Conservation (phyloP, 2,888 invertebrate genomes). For the Trissolcus brochymenae region DNA sequence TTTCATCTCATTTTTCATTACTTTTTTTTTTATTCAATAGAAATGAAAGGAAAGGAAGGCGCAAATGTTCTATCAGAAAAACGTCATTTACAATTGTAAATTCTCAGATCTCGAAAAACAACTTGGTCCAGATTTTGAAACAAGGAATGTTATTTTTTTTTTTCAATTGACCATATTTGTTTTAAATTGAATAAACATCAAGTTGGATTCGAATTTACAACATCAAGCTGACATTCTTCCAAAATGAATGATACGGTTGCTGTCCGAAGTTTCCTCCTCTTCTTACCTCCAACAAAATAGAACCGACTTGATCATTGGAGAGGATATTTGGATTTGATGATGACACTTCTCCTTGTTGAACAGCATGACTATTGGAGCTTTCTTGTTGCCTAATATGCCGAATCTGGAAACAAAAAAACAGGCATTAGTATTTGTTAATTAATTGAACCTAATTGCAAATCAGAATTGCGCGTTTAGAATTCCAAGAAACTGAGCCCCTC, state of each 20-base stretch:
- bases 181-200: no score
- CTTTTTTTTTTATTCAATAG: no score
- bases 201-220: no score
- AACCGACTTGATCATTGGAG: slow-evolving; percentile 84
- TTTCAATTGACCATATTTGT: no score
- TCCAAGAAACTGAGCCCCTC: not conserved
- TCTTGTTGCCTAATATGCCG: slow-evolving; percentile 82
- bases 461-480: not conserved
- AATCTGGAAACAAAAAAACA: slow-evolving; percentile 78
- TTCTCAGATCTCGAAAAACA: slow-evolving; percentile 9
- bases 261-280: not conserved
- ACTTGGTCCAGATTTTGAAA: no score
- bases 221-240: no score
- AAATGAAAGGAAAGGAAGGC: not conserved
- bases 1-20: no score
- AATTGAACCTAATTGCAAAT: no score
- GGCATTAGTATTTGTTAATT: not conserved
- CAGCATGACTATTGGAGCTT: slow-evolving; percentile 81
- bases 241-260: not conserved
- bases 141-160: no score
- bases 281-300: slow-evolving; percentile 83
- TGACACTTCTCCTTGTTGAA: slow-evolving; percentile 96
- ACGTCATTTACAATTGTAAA: slow-evolving; percentile 18
- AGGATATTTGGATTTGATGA: slow-evolving; percentile 90
- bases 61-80: not conserved